phyloP scores from a whole-genome alignment of 2,888 invertebrate species.

The Acrobasis suavella region DNA sequence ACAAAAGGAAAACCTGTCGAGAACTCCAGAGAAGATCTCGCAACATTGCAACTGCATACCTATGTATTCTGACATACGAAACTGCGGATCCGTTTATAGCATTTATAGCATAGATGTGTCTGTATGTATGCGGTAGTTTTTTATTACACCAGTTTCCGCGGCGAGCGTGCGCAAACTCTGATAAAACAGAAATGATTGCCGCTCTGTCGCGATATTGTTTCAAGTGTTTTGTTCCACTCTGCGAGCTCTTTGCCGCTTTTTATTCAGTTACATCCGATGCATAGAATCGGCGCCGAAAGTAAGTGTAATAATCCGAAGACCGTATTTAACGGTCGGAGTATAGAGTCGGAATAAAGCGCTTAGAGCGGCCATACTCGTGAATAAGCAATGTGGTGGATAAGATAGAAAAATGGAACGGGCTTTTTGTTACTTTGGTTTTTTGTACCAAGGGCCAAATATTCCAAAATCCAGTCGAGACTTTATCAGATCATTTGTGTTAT shows the following conservation, averaged over 20 bases:
- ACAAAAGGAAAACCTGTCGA: conserved; percentile 13
- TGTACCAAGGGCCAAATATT: too few species aligned
- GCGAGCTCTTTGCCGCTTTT: conserved; percentile 59
- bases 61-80: conserved; percentile 20
- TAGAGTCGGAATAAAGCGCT: too few species aligned
- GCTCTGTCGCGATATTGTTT: conserved; percentile 77
- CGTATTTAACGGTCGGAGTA: too few species aligned
- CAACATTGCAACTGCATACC: conserved; percentile 18
- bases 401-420: too few species aligned
- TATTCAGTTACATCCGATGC: conserved; percentile 61
- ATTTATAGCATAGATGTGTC: conserved; percentile 28
- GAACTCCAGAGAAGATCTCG: conserved; percentile 10
- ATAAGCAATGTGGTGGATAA: background rate
- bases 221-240: conserved; percentile 74
- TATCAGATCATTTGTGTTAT: too few species aligned
- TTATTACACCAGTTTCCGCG: conserved; percentile 75
- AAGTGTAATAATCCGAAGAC: too few species aligned
- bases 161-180: conserved; percentile 76
- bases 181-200: conserved; percentile 80
- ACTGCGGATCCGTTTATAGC: conserved; percentile 35
- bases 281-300: conserved; percentile 25
- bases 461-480: too few species aligned
- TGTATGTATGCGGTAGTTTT: conserved; percentile 66
- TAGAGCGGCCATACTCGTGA: background rate
- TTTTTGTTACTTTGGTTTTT: too few species aligned